These are phyloP conservation scores for Camponotus floridanus DNA, from an alignment of 1,140 invertebrate genomes.

Conservation along the genomic window DNA sequence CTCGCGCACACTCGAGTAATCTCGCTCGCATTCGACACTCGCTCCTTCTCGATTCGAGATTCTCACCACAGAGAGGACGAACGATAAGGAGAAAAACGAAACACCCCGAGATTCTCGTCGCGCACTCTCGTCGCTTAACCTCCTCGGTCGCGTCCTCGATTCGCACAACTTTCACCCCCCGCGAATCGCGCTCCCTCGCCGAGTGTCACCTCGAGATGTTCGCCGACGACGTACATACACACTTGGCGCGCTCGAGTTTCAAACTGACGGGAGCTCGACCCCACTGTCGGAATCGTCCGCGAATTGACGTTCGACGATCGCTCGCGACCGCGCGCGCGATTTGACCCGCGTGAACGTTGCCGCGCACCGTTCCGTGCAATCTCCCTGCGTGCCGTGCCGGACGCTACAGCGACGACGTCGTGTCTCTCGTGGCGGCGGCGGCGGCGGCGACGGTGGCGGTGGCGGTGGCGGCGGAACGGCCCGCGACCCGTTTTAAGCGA, in stretches of 20 bases:
- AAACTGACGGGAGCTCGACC: not conserved
- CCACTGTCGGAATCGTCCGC: not conserved
- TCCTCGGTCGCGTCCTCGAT: conserved; percentile 1
- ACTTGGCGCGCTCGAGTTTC: conserved; percentile 1
- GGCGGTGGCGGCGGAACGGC: conserved; percentile 38
- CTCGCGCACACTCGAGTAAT: too few relatives aligned
- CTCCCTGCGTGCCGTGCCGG: not conserved
- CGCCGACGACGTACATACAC: not conserved
- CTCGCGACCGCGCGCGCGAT: conserved; percentile 21
- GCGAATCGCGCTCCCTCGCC: not conserved
- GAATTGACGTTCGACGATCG: not conserved
- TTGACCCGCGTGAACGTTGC: conserved; percentile 1
- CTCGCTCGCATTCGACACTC: too few relatives aligned
- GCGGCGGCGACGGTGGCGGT: not conserved
- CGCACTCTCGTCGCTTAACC: not conserved
- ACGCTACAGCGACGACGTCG: conserved; percentile 15
- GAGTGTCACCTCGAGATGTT: not conserved
- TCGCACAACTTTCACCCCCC: not conserved
- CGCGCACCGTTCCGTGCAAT: conserved; percentile 2
- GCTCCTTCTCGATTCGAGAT: too few relatives aligned
- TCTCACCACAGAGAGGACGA: too few relatives aligned
- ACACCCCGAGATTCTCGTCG: too few relatives aligned
- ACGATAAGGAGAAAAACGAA: too few relatives aligned
- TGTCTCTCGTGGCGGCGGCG: conserved; percentile 28
- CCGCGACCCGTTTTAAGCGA: conserved; percentile 65